Evolutionary conservation across 2,797 vertebrate genomes (phyloP), one percentile per base, ranked within the genome.

Genomic region (Selene dorsalis): DNA sequence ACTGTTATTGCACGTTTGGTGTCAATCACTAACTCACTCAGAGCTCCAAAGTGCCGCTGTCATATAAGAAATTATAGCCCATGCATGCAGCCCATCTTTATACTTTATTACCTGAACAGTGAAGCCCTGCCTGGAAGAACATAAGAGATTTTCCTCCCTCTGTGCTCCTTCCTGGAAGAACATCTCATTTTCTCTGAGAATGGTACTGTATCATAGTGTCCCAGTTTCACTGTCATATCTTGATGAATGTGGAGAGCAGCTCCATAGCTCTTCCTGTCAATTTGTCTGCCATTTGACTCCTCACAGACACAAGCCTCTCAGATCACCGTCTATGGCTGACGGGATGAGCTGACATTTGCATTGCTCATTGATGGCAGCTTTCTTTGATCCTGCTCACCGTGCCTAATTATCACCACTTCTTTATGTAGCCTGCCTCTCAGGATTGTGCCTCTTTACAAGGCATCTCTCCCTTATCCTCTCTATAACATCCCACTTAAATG

Each of bases 351-450:
- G 43, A 79, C 81, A 91, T 93, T 87, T 90, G 85, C 88, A 91
- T 85, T 87, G 84, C 86, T 91, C 87, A 89, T 76, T 90, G 92
- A 90, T 89, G 90, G 81, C 88, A 84, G 84, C 56, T 61, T 59
- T 67, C 88, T 94, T 93, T 94, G 90, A 94, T 93, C 87, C 86
- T n/a, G 20, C 85, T 88, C 35, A 63, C 88, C 20, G 71, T 73
- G 72, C 88, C 88, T 92, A 89, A 94, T 94, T 92, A 93, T 89
- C 87, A 75, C 74, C 43, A 59, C 84, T 77, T 85, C 84, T 88
- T 85, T 73, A 78, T 84, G 87, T 83, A 81, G 75, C 65, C 71
- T 14, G 48, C 73, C 65, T 84, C 77, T 69, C 84, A 78, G 71
- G 70, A 85, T 74, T 53, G 75, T 80, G 58, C 69, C 43, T 87